Evolutionary conservation across 2,113 vertebrate genomes (phyloP), one percentile per base, ranked within the genome.

Genomic region (Hypomesus transpacificus): DNA sequence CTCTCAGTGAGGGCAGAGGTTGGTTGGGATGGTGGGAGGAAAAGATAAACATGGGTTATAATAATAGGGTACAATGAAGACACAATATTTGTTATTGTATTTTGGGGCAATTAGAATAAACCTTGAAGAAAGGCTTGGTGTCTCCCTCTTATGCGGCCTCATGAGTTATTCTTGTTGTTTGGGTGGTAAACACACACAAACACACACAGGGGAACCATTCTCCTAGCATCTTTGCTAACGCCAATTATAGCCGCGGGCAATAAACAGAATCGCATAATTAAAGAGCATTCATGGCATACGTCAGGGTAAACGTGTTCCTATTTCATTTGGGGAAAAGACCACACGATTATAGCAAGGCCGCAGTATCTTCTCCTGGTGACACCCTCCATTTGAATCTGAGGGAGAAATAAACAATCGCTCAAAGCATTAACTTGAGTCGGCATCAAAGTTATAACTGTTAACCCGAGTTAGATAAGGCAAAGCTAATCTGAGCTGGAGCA

Each of bases 221-320:
- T 76, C 66, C 68, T 68, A 68, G 59, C 58, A 70, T 70, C 67
- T 64, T 57, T 59, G 63, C 68, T 75, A 74, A 81, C 61, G 70
- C 51, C 22, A 72, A 63, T 26, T 26, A 26, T 80, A 59, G 76
- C 83, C 67, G 62, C 71, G 72, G 68, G 61, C 67, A 17, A 58
- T 59, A 52, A 58, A 58, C 72, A 77, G 22, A 71, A 72, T 16
- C 46, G 52, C 66, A 74, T 68, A 71, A 75, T 78, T 74, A 67
- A 77, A 64, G 53, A 54, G 68, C 34, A 82, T 78, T 63, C 11
- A 64, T 9, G 2, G 34, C 26, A 65, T 74, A 71, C 63, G 67
- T 67, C 20, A n/a, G 26, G 7, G 5, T 31, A 67, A 26, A 70
- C 24, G 57, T 69, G 66, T 64, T 57, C 7, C 39, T 8, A 46